Percentiles rank a stretch among this genome's conserved stretches.
Evolutionary conservation across 2,797 vertebrate genomes (phyloP).

Genomic region (Cyclopterus lumpus): DNA sequence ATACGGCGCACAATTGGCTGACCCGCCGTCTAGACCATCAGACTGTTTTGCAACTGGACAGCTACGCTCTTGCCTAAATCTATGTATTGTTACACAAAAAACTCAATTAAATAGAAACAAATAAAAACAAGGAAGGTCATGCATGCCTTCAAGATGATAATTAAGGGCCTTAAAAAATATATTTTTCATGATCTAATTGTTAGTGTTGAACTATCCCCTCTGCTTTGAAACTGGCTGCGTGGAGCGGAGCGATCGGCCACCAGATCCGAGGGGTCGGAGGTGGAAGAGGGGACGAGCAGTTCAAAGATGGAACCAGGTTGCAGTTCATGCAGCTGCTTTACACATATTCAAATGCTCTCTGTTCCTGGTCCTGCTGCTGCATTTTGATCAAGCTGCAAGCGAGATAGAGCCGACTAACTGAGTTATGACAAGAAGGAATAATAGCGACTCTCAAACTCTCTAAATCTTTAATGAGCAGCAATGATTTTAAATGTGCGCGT

Average conservation of each 20-base stretch:
- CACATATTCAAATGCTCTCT: background rate
- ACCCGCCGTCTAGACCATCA: background rate
- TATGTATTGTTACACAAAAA: background rate
- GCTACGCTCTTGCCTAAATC: background rate
- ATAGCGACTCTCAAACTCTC: background rate
- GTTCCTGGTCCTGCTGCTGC: background rate
- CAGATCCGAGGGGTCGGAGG: too few species aligned
- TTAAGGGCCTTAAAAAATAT: background rate
- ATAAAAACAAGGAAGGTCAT: background rate
- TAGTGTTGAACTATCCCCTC: too few species aligned
- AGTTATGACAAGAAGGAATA: background rate
- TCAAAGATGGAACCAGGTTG: too few species aligned
- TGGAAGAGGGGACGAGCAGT: too few species aligned
- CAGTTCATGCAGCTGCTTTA: background rate
- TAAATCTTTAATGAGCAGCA: background rate
- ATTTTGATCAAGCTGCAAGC: background rate
- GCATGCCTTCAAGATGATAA: background rate
- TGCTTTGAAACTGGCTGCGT: too few species aligned
- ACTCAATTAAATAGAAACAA: background rate
- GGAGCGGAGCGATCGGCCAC: too few species aligned
- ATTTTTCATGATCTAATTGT: background rate
- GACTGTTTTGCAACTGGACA: background rate
- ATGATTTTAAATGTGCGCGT: background rate
- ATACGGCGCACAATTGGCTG: background rate
- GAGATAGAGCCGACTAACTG: background rate